Evolutionary conservation across 2,113 vertebrate genomes (phyloP).

Genomic region (Mionectes macconnelli): DNA sequence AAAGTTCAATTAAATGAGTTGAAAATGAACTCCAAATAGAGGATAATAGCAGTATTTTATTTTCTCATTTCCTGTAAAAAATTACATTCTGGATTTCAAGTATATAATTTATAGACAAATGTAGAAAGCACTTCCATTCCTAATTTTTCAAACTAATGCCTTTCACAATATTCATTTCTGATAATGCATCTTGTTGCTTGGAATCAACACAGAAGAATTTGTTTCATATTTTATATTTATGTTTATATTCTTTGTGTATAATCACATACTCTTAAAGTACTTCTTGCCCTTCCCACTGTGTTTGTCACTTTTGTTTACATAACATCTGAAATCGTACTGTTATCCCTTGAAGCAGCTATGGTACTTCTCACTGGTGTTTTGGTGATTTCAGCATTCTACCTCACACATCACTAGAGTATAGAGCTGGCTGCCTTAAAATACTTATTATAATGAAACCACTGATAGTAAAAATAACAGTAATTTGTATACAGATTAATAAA

Average conservation of each 20-base stretch:
- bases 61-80: background rate
- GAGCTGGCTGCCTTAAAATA: background rate
- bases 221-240: background rate
- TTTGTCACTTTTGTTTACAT: background rate
- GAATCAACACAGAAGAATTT: background rate
- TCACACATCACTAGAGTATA: background rate
- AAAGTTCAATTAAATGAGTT: slow-evolving; percentile 31
- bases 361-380: background rate
- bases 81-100: background rate
- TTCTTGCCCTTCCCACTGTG: background rate
- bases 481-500: background rate
- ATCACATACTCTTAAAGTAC: background rate
- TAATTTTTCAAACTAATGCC: background rate
- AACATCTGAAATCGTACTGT: background rate
- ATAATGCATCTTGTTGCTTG: background rate
- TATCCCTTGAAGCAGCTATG: background rate
- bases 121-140: background rate
- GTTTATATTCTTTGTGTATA: background rate
- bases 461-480: background rate
- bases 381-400: background rate
- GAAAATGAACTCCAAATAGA: background rate
- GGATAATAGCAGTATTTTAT: background rate
- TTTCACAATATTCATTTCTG: background rate
- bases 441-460: background rate
- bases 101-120: background rate